Evolutionary conservation across 2,113 vertebrate species (phyloP).

Genomic region (Paraplagusia blochii): DNA sequence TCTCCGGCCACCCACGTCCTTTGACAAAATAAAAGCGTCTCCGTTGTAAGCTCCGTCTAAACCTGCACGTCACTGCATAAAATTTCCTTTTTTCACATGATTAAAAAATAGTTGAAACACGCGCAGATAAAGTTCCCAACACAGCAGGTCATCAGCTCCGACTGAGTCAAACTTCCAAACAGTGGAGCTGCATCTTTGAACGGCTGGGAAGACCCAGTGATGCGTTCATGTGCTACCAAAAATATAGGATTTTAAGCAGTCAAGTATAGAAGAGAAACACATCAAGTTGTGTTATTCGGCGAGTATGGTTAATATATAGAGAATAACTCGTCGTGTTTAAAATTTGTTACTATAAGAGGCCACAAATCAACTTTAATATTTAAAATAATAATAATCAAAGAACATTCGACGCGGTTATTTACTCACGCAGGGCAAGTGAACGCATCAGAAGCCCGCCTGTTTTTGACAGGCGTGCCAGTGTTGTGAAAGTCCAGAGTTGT

Average conservation of each 20-base stretch:
- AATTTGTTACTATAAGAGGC: too few species aligned
- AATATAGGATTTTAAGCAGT: not conserved
- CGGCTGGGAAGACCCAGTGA: slow-evolving; percentile 2
- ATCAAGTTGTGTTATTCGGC: too few species aligned
- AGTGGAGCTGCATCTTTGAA: slow-evolving; percentile 30
- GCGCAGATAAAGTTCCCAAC: not conserved
- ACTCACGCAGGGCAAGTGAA: slow-evolving; percentile 9
- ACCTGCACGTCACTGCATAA: slow-evolving; percentile 8
- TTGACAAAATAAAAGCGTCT: not conserved
- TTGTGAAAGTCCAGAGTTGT: slow-evolving; percentile 23
- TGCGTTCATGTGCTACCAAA: slow-evolving; percentile 27
- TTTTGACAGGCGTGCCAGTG: slow-evolving; percentile 39
- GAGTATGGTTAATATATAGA: too few species aligned
- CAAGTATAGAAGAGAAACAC: too few species aligned
- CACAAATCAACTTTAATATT: too few species aligned
- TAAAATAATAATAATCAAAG: too few species aligned
- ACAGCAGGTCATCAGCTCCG: slow-evolving; percentile 24
- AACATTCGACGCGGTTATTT: rapidly evolving
- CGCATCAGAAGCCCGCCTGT: slow-evolving; percentile 28
- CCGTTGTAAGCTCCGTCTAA: not conserved
- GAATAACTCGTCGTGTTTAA: too few species aligned
- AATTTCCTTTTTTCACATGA: slow-evolving; percentile 49
- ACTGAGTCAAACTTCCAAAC: not conserved
- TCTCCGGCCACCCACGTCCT: slow-evolving; percentile 9
- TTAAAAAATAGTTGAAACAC: slow-evolving; percentile 20